phyloP scores from a whole-genome alignment of 2,888 invertebrate species.

The Arge pagana region DNA sequence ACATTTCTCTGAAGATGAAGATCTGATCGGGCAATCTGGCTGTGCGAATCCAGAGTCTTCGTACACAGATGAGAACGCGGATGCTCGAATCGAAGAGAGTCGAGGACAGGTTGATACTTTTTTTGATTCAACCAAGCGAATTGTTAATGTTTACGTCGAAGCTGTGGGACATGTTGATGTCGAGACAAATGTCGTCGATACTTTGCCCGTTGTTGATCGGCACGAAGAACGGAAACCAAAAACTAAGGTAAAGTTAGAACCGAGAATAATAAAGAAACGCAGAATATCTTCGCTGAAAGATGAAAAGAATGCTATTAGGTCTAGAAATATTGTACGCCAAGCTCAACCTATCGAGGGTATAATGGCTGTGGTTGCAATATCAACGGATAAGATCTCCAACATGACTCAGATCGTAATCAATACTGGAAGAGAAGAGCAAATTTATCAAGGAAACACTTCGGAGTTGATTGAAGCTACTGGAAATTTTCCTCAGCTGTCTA shows the following conservation, averaged over 20 bases:
- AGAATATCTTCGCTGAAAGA: slow-evolving; percentile 4
- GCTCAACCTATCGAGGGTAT: slow-evolving; percentile 40
- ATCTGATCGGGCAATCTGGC: too few species aligned
- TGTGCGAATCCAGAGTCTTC: too few species aligned
- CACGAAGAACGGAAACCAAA: not conserved
- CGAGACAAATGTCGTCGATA: not conserved
- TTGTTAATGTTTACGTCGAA: slow-evolving; percentile 19
- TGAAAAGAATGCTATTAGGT: slow-evolving; percentile 1
- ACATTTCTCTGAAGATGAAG: too few species aligned
- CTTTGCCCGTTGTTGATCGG: not conserved
- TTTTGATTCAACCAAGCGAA: not conserved
- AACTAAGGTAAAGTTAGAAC: slow-evolving; percentile 28
- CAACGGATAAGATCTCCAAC: slow-evolving; percentile 54
- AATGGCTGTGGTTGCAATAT: slow-evolving; percentile 57
- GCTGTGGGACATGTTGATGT: slow-evolving; percentile 12
- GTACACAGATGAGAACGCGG: too few species aligned
- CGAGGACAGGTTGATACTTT: too few species aligned
- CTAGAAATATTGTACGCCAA: slow-evolving; percentile 25
- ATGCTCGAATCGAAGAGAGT: too few species aligned
- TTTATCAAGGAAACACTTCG: slow-evolving; percentile 55
- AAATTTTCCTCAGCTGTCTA: slow-evolving; percentile 45
- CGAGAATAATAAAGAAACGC: slow-evolving; percentile 36
- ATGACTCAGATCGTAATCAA: slow-evolving; percentile 56
- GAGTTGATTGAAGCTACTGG: slow-evolving; percentile 54
- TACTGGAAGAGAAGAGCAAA: slow-evolving; percentile 52